phyloP scores from a whole-genome alignment of 64 coral and sea anemone genomes.

The Platygyra sinensis region DNA sequence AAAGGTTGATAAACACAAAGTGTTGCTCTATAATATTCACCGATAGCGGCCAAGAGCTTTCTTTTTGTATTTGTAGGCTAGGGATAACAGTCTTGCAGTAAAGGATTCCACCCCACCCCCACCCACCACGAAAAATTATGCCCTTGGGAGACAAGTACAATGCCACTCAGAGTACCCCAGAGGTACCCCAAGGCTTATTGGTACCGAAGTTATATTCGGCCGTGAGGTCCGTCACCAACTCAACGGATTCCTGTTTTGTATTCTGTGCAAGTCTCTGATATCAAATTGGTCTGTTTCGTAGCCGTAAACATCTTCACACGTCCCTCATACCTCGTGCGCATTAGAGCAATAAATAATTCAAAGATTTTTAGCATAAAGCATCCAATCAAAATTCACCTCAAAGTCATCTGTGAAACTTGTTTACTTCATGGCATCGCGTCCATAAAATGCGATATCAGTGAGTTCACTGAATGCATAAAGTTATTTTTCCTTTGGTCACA shows the following conservation, averaged over 20 bases:
- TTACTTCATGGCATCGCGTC: neutral
- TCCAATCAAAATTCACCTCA: conserved; percentile 23
- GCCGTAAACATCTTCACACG: neutral
- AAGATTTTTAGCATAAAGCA: conserved; percentile 5
- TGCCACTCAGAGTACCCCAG: neutral
- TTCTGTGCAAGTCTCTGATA: neutral
- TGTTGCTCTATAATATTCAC: too few species aligned
- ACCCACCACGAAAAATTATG: too few species aligned
- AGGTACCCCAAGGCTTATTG: too few species aligned
- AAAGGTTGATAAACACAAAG: too few species aligned
- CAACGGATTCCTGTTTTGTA: neutral
- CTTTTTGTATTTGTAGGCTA: neutral
- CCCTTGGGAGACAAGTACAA: neutral
- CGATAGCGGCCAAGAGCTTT: too few species aligned
- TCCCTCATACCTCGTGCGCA: neutral
- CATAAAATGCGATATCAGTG: neutral
- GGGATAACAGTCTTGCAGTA: too few species aligned
- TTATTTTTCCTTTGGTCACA: too few species aligned
- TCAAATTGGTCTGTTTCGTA: neutral
- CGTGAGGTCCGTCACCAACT: too few species aligned
- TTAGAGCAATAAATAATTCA: neutral
- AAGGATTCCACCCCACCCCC: too few species aligned
- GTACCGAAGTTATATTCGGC: too few species aligned
- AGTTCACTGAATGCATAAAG: neutral
- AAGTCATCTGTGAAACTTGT: neutral